Base-by-base conservation (phyloP, 2,113 vertebrate species). In the Tragulus kanchil region DNA sequence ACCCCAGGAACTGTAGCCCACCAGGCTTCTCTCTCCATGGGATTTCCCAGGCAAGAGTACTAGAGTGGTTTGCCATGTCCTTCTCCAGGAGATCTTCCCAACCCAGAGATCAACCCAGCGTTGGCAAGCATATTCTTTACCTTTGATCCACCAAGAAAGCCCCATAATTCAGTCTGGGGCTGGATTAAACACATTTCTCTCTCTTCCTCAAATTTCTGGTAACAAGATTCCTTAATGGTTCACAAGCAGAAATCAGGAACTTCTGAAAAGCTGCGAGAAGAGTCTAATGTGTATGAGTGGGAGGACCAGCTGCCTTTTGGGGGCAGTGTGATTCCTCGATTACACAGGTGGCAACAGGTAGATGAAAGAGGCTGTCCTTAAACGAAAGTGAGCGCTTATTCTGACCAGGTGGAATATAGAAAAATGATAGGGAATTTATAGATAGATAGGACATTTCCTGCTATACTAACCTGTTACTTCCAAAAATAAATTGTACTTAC, bases 221-320 rank as follows among this genome's bases (percentile, higher is more conserved):
- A 56, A n/a, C 14, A 31, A 82, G 42, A 67, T 85, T 67, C 50
- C 17, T 85, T 31, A 81, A 25, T 28, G 21, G 56, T 61, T 8
- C 52, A 93, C 84, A 28, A 28, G 9, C 54, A 93, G 56, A 84
- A 94, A 75, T 86, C 8, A 79, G 45, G 28, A 94, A 77, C 36
- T 78, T 86, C 15, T 61, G 16, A 64, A 92, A 85, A 95, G 25
- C 28, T 59, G 25, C 84, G 59, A 9, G 12, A 54, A 36, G 93
- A 87, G 42, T 69, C 26, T 17, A 45, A 58, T 62, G 2, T 69
- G 8, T 17, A 2, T 56, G 23, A 92, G 26, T 8, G 50, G 26
- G 42, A 95, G 16, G 15, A 84, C 42, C 23, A 28, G n/a, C 7
- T 58, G 65, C 42, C 21, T 50, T 89, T 89, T 81, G 45, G 12